Conservation (phyloP, 64 coral and sea anemone genomes). For the Actinia tenebrosa region DNA sequence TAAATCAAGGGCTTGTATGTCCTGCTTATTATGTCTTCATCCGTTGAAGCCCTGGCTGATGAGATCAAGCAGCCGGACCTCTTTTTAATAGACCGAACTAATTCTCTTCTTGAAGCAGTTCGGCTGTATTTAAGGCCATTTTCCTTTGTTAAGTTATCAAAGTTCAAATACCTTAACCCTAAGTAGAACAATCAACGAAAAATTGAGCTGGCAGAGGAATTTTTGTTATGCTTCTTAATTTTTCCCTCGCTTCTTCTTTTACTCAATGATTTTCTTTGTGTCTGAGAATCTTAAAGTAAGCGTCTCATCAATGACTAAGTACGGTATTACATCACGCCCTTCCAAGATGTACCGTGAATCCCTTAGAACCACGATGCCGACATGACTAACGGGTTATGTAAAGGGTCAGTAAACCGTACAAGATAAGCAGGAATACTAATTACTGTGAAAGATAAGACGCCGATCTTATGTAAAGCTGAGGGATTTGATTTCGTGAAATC, state of each 20-base stretch:
- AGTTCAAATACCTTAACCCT: constrained; percentile 15
- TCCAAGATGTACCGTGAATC: background rate
- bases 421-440: constrained; percentile 10
- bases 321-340: constrained; percentile 1
- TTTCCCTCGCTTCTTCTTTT: background rate
- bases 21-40: background rate
- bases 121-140: background rate
- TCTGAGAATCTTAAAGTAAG: background rate
- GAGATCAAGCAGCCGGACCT: background rate
- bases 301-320: background rate
- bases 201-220: background rate
- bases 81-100: background rate
- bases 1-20: background rate
- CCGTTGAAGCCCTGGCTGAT: background rate
- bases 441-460: background rate
- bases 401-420: background rate
- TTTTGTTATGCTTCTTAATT: background rate
- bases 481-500: constrained; percentile 11
- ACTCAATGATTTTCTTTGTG: background rate
- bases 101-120: background rate
- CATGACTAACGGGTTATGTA: background rate
- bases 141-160: constrained; percentile 18
- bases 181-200: background rate
- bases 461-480: background rate
- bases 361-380: background rate